Percentiles rank a stretch among this genome's conserved stretches.
Evolutionary conservation across 2,797 vertebrate genomes (phyloP).

Genomic region (Kryptopterus vitreolus): DNA sequence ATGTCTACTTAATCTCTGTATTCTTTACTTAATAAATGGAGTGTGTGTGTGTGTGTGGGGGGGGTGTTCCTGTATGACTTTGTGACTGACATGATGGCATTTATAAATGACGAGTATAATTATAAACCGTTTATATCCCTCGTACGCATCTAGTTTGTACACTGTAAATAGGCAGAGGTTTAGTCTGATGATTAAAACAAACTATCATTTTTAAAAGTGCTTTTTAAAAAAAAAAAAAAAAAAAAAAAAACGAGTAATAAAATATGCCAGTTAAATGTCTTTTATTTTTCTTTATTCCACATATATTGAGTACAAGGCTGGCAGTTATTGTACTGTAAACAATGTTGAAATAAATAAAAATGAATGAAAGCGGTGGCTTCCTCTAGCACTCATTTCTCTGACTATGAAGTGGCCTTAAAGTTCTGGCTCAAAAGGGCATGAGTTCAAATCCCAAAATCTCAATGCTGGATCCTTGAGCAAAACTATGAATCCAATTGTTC

Average conservation of each 20-base stretch:
- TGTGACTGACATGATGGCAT: conserved; percentile 71
- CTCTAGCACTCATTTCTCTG: not conserved
- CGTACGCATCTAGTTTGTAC: conserved; percentile 81
- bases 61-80: conserved; percentile 66
- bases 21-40: conserved; percentile 64
- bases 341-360: conserved; percentile 77
- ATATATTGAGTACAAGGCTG: conserved; percentile 78
- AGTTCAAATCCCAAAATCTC: no score
- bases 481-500: no score
- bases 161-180: conserved; percentile 80
- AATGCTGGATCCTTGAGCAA: no score
- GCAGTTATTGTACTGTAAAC: conserved; percentile 78
- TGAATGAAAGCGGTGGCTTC: conserved; percentile 51
- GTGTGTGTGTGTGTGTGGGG: conserved; percentile 66
- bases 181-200: conserved; percentile 71
- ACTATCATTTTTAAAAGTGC: conserved; percentile 76
- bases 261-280: conserved; percentile 70
- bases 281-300: conserved; percentile 77
- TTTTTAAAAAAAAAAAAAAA: conserved; percentile 44
- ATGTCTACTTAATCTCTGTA: conserved; percentile 50
- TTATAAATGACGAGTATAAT: conserved; percentile 83
- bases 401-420: not conserved
- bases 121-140: conserved; percentile 81
- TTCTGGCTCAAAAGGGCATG: no score
- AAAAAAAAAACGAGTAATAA: no score